Evolutionary conservation across 2,888 invertebrate genomes (phyloP), one percentile per base, ranked within the genome.

Genomic region (Leptopterna dolabrata): DNA sequence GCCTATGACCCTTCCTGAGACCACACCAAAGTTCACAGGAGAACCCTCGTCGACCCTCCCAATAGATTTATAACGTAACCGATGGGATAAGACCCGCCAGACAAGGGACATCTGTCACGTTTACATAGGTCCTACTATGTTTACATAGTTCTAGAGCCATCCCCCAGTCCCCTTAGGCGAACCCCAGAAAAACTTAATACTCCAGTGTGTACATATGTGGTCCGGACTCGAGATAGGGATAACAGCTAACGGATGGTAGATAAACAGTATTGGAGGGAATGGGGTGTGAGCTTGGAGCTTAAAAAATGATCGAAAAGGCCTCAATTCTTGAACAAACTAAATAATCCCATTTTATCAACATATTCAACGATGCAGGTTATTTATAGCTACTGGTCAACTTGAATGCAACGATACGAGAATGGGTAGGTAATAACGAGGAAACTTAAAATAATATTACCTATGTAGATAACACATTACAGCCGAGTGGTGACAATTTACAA

Each of bases 61-160:
- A 16, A 45, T 27, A 45, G 78, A 78, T 78, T 41, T 78, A 78
- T 78, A 78, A 78, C 78, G 78, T 45, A 78, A 78, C 78, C 19
- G 85, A 73, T 29, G 45, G 73, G 73, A 85, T 85, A 73, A 85
- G 55, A 85, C 85, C 85, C 36, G n/a, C 73, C 71, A 47, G 71
- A 73, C 85, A 78, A n/a, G 81, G 81, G 81, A 85, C 85, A 85
- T 85, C 85, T 85, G 85, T 85, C 85, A 76, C 41, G 85, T 85
- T 85, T 85, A 85, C 85, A 85, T 85, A 85, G 85, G 85, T 85
- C 55, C 85, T n/a, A 73, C 85, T 73, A 36, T 85, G 85, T 85
- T 85, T 85, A 85, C 85, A 85, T 85, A 85, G 85, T 85, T 85
- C 85, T 71, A 45, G 71, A 36, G 63, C 45, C 36, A 19, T n/a